Evolutionary conservation across 2,888 invertebrate species (phyloP).

Genomic region (Tipula lateralis): DNA sequence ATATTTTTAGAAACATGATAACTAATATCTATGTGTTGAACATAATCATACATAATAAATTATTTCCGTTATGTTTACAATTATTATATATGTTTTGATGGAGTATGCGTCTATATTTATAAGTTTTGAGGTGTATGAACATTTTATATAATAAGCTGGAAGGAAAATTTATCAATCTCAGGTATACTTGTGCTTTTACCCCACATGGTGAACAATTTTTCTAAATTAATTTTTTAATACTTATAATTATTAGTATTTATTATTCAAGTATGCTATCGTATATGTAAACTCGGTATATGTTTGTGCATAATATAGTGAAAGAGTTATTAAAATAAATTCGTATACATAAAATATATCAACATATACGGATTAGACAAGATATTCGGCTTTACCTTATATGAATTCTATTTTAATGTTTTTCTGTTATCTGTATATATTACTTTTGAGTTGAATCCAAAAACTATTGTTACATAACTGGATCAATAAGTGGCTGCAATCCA

Average conservation of each 20-base stretch:
- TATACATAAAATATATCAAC: not conserved
- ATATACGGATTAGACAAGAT: not conserved
- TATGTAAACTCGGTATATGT: not conserved
- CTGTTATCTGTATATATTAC: not conserved
- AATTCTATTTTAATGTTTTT: not conserved
- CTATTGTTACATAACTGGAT: not conserved
- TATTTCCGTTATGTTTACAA: not conserved
- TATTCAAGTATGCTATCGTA: not conserved
- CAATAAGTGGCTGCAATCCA: not conserved
- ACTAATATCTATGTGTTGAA: not conserved
- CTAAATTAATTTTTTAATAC: not conserved
- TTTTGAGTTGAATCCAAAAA: not conserved
- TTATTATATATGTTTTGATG: constrained; percentile 15
- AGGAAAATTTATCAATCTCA: not conserved
- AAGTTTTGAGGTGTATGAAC: not conserved
- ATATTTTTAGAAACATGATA: constrained; percentile 11
- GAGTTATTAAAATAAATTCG: not conserved
- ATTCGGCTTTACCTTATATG: not conserved
- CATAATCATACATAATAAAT: constrained; percentile 24
- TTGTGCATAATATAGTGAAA: too few relatives aligned
- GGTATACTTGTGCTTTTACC: not conserved
- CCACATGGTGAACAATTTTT: not conserved
- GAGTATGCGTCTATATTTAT: not conserved
- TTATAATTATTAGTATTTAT: too few relatives aligned
- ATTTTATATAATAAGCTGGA: not conserved